Evolutionary conservation across 1,140 invertebrate species (phyloP).

Genomic region (Ylistrum balloti): DNA sequence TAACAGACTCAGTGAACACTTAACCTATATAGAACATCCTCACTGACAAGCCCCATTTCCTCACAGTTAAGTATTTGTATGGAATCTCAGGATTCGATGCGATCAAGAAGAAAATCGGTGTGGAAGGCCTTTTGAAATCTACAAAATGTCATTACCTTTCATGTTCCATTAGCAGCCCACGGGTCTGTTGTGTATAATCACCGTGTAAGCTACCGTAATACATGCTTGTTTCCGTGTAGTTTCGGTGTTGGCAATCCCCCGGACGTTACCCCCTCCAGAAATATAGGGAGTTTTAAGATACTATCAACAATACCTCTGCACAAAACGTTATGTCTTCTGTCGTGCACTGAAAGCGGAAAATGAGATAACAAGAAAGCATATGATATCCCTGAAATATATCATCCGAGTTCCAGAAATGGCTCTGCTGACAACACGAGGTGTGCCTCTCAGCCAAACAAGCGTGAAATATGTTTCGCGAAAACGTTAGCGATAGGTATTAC

Average conservation of each 20-base stretch:
- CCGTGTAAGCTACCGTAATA: not conserved
- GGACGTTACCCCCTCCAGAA: not conserved
- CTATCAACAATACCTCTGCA: constrained; percentile 33
- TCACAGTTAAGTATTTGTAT: not conserved
- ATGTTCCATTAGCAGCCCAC: constrained; percentile 10
- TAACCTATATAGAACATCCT: not conserved
- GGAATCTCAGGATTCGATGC: constrained; percentile 21
- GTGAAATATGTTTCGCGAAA: constrained; percentile 27
- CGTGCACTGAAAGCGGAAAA: constrained; percentile 32
- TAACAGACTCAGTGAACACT: not conserved
- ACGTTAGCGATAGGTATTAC: constrained; percentile 1
- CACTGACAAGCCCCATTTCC: constrained; percentile 24
- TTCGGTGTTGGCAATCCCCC: not conserved
- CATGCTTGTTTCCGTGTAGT: not conserved
- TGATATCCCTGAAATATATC: constrained; percentile 39
- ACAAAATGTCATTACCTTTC: constrained; percentile 39
- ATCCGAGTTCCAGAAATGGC: constrained; percentile 24
- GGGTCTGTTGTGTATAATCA: not conserved
- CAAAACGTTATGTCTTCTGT: constrained; percentile 34
- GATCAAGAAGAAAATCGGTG: constrained; percentile 30
- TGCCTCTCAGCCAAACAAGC: constrained; percentile 5
- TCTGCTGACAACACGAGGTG: constrained; percentile 2
- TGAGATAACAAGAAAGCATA: constrained; percentile 22
- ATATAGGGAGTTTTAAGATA: not conserved
- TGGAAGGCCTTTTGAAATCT: constrained; percentile 5